Base-by-base conservation (phyloP, 1,140 invertebrate genomes). In the Lucilia cuprina region DNA sequence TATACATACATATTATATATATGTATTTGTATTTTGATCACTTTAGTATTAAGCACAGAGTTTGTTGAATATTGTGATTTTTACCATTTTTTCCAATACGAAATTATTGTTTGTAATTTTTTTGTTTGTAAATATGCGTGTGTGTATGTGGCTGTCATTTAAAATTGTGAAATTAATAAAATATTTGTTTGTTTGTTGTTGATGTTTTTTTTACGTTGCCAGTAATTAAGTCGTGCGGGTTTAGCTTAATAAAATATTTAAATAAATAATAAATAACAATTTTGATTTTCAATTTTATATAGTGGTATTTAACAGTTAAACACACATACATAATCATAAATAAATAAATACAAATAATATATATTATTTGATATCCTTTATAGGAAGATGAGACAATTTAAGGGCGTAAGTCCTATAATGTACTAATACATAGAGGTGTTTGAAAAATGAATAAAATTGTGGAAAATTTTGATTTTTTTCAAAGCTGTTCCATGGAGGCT, bases 201-300 rank as follows among this genome's bases (percentile, higher is more conserved):
- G 10, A 1, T 21, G 5, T 75, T 77, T 25, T 25, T 47, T 12
- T 19, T 21, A 49, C 49, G n/a, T 87, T 87, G 87, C 87, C 88
- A 87, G 88, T 89, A 89, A 89, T 89, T 89, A 89, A 89, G 88
- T 89, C 88, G 88, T 89, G 88, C 88, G 88, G 87, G 85, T 87
- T 89, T 87, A 88, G 88, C 77, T 89, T 88, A 88, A 89, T 89
- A 89, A 89, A 89, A 87, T 89, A 89, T 89, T 87, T 89, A 87
- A 88, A 89, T 89, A 88, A 89, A 89, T 89, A 89, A 89, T 89
- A 89, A 88, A 89, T 87, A 85, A 86, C 87, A 89, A 87, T 88
- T 89, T 89, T 82, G 60, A 65, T 70, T 60, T 82, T 82, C 30
- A 34, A 60, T 34, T 82, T 82, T 34, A 65, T 60, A 82, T 82